Base-by-base conservation (phyloP, 1,140 invertebrate species). In the Meteorus sp. region DNA sequence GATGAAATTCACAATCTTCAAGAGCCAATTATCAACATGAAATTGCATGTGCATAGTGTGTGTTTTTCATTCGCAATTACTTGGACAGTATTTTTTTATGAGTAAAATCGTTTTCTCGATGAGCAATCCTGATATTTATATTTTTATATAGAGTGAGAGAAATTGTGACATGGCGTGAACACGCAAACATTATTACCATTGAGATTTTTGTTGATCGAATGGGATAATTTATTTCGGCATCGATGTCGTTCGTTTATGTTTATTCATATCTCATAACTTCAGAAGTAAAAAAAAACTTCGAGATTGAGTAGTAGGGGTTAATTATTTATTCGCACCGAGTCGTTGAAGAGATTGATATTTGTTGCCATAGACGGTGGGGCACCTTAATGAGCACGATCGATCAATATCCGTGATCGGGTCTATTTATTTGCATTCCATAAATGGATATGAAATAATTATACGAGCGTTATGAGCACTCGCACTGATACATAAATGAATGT, bases 371-470 rank as follows among this genome's bases (percentile, higher is more conserved):
- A 37, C 54, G 43, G 43, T n/a, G n/a, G n/a, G n/a, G 43, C 7
- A 45, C 23, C 29, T 31, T 56, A 56, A 56, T 56, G 54, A 56
- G 54, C 54, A 48, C 35, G 43, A 56, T 56, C 43, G 54, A 56
- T 56, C 54, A 48, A 27, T 25, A 47, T 35, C 31, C 9, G 8
- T 17, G 53, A 56, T 56, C 35, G 15, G 27, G 3, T 29, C 41
- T 56, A 45, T 44, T 56, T 56, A 45, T 33, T 56, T 35, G 19
- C 11, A 4, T 2, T 33, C 45, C 39, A 56, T 45, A 45, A 56
- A 43, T 45, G 41, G 41, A 56, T 15, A 29, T 27, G 27, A 19
- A 17, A 25, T 17, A 45, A 39, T 45, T 23, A 45, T 56, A 20
- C 45, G 31, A 43, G 23, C 41, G 31, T 22, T 52, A 37, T 52